These are phyloP conservation scores for Cyanistes caeruleus DNA, from an alignment of 2,113 vertebrate species.

Conservation along the genomic window DNA sequence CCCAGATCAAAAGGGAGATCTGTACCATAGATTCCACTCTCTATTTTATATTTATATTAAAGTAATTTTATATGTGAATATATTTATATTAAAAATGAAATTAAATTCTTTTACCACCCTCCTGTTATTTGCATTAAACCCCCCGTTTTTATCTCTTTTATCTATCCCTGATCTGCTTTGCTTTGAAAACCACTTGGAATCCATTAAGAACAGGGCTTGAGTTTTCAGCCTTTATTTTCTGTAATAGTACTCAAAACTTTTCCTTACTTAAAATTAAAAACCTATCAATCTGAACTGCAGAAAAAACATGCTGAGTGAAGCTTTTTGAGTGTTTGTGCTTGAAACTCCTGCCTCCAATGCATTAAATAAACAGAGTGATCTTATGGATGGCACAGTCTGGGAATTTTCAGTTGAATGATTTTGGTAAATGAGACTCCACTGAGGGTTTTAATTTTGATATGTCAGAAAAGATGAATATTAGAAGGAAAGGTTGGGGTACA, in stretches of 20 bases:
- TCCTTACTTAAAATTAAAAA: background rate
- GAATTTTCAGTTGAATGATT: background rate
- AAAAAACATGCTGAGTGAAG: background rate
- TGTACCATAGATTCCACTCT: background rate
- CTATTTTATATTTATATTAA: background rate
- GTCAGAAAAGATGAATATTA: background rate
- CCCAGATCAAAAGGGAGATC: background rate
- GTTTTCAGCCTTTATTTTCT: background rate
- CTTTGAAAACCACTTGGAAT: background rate
- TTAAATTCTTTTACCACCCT: background rate
- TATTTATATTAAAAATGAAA: background rate
- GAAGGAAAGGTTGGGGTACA: background rate
- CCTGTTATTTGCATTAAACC: background rate
- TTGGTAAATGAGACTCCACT: background rate
- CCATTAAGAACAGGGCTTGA: background rate
- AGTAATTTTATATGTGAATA: background rate
- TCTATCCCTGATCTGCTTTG: background rate
- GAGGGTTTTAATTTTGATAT: background rate
- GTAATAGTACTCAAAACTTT: background rate
- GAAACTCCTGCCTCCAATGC: background rate
- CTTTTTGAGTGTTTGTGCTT: background rate
- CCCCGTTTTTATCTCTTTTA: background rate
- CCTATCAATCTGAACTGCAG: background rate
- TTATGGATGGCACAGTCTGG: rapidly evolving
- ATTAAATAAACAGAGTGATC: background rate